These are phyloP conservation scores for Dendroctonus valens DNA, from an alignment of 1,140 invertebrate species.

Conservation along the genomic window DNA sequence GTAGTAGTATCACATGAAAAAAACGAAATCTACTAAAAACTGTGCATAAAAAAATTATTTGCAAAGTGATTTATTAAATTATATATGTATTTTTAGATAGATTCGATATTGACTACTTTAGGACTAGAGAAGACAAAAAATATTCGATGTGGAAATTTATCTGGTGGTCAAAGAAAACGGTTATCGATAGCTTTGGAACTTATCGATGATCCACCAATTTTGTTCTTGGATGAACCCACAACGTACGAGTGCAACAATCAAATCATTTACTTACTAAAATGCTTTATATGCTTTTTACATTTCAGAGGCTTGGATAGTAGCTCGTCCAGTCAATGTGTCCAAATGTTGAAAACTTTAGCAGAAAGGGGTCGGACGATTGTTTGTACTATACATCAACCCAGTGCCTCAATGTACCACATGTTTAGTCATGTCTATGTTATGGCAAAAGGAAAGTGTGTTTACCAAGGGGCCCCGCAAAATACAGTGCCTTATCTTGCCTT, in stretches of 20 bases:
- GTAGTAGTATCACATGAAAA: too few species aligned
- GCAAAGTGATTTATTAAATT: neutral
- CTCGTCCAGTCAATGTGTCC: constrained; percentile 79
- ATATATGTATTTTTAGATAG: constrained; percentile 56
- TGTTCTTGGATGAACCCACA: constrained; percentile 68
- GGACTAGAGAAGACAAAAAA: constrained; percentile 66
- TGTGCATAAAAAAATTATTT: neutral
- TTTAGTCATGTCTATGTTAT: constrained; percentile 83
- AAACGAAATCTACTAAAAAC: too few species aligned
- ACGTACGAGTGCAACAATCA: constrained; percentile 41
- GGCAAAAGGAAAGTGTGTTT: constrained; percentile 81
- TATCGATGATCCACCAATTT: constrained; percentile 79
- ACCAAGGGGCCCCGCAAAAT: constrained; percentile 70
- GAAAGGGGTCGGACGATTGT: constrained; percentile 69
- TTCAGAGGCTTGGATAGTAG: constrained; percentile 82
- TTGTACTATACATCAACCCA: constrained; percentile 80
- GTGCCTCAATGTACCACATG: constrained; percentile 80
- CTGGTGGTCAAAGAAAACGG: constrained; percentile 89
- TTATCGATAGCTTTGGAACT: constrained; percentile 80
- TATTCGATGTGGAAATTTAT: constrained; percentile 75
- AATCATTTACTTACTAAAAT: constrained; percentile 5
- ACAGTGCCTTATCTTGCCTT: constrained; percentile 73
- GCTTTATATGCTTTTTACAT: constrained; percentile 2
- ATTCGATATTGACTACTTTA: constrained; percentile 68
- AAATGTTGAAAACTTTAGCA: constrained; percentile 66